Conservation (phyloP, 1,140 invertebrate species). For the Tetramorium alpestre region DNA sequence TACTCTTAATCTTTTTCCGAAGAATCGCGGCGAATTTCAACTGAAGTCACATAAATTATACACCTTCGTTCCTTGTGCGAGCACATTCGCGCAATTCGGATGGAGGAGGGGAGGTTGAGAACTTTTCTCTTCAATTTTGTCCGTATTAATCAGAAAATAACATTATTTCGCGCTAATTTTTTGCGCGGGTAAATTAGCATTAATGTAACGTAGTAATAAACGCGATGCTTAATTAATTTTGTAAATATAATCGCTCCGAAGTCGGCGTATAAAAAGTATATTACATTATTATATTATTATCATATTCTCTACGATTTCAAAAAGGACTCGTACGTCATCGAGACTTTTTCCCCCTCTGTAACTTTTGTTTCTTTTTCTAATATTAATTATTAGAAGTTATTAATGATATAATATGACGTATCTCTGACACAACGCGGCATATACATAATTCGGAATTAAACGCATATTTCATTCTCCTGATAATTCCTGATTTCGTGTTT, state of each 20-base stretch:
- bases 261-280: background rate
- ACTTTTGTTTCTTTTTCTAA: background rate
- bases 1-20: background rate
- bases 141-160: conserved; percentile 16
- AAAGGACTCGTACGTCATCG: background rate
- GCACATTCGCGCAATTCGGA: background rate
- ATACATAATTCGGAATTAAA: conserved; percentile 51
- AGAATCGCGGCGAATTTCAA: background rate
- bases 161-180: conserved; percentile 28
- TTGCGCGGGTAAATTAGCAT: conserved; percentile 7
- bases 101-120: background rate
- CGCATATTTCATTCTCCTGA: conserved; percentile 46
- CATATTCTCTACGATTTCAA: background rate
- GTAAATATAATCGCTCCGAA: conserved; percentile 24
- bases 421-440: background rate
- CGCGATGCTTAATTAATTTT: conserved; percentile 36
- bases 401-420: background rate
- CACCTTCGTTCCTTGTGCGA: background rate
- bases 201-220: background rate
- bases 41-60: background rate
- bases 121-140: background rate
- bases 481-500: conserved; percentile 45
- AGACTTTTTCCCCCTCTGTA: background rate
- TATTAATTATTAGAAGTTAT: background rate
- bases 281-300: conserved; percentile 2